Base-by-base conservation (phyloP, 1,140 invertebrate genomes). In the Pogonus chalceus region DNA sequence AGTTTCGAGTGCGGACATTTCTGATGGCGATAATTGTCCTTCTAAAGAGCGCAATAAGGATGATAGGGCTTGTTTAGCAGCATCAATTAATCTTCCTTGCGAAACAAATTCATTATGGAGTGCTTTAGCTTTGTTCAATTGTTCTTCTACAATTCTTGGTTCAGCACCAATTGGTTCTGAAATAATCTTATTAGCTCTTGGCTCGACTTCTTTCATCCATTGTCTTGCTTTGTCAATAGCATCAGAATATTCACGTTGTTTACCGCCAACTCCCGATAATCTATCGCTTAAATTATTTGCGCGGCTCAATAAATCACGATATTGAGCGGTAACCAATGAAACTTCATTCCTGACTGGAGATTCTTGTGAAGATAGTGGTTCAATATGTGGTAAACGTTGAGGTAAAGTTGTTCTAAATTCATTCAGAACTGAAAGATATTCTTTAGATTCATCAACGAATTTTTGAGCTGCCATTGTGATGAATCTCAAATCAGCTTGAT, bases 381-480 rank as follows among this genome's bases (percentile, higher is more conserved):
- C 79, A 51, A 90, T 80, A 65, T 90, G 87, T 1, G 85, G 79
- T 56, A 90, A 69, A 22, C 89, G 78, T 37, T 89, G 84, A 1
- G 89, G 89, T 47, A 92, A 65, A 35, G 81, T 79, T 1, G 87
- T 90, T 39, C 90, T 79, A 71, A 90, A 92, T 51, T 91, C 87
- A 68, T 93, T 94, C 24, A 94, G 73, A 10, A 84, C 75, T 23
- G 79, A 78, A 1, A 92, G 71, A 69, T 90, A 92, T 58, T 92
- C 88, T 77, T 92, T 93, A 63, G 89, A 90, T 69, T 96, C 90
- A 63, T 95, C 91, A 31, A 93, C 81, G 69, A 95, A 96, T 70
- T 95, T 95, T 72, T 96, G 91, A 0, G 90, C 90, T 0, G 90
- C 84, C 85, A 96, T 94, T 1, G 90, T 92, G 53, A 96, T 92